A percentile compares a stretch with the other conserved stretches of the same genome.
phyloP scores from a whole-genome alignment of 2,797 vertebrate species.

The Octomys mimax region DNA sequence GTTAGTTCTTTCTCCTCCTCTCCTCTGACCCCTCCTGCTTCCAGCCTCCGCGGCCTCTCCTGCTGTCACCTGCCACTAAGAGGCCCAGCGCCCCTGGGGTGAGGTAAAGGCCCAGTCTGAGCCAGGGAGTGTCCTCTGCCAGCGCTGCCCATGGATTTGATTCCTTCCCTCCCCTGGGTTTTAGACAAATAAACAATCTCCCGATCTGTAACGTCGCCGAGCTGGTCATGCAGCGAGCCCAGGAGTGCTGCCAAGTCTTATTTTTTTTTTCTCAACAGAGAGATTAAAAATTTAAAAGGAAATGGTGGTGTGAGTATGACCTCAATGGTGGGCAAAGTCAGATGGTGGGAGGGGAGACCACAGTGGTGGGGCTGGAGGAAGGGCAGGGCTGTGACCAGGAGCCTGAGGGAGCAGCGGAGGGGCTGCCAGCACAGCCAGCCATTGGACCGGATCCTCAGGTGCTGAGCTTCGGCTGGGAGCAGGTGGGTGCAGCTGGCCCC shows the following conservation, averaged over 20 bases:
- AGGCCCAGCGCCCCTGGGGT: not conserved
- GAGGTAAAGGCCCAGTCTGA: not conserved
- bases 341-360: not conserved
- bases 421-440: not conserved
- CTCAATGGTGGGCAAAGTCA: not conserved
- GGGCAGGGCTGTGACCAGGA: rapidly evolving
- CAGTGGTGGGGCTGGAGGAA: rapidly evolving
- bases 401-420: rapidly evolving
- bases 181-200: conserved; percentile 42
- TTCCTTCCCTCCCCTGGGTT: conserved; percentile 45
- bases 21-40: not conserved
- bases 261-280: conserved; percentile 48
- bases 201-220: not conserved
- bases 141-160: too few relatives aligned
- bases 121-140: conserved; percentile 28
- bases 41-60: not conserved
- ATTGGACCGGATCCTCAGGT: not conserved
- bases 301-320: not conserved
- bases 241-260: conserved; percentile 30
- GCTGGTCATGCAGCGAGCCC: not conserved
- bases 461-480: not conserved
- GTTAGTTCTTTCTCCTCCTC: not conserved
- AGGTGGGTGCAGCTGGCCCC: not conserved
- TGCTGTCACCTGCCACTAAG: rapidly evolving
- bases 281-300: conserved; percentile 77